Base-by-base conservation (phyloP, 2,888 invertebrate genomes). In the Dryobotodes eremita region DNA sequence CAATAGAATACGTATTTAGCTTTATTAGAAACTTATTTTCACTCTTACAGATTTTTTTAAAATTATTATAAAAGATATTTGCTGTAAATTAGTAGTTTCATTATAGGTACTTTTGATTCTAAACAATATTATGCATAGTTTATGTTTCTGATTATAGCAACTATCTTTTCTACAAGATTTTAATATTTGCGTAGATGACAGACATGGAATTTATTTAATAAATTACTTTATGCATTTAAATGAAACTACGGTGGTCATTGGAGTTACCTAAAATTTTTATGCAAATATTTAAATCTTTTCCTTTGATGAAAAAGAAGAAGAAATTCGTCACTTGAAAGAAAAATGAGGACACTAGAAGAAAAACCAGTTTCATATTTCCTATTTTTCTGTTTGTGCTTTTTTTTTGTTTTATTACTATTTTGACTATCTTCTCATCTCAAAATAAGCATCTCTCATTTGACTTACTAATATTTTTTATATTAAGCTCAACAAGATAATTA, bases 381-480 rank as follows among this genome's bases (percentile, higher is more conserved):
- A 50, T 59, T 23, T 36, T n/a, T n/a, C n/a, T n/a, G n/a, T n/a
- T n/a, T n/a, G n/a, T n/a, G n/a, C n/a, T n/a, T n/a, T n/a, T 55
- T 50, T 72, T 62, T 53, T 61, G 46, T 78, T 86, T 83, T 62
- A 64, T 70, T 78, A 78, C 70, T 84, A 78, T 84, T 73, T 31
- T 71, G 86, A 73, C 26, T 48, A 48, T 42, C 5, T 42, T 31
- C 13, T 17, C 17, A 8, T 66, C 23, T 15, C 31, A 62, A 57
- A 26, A 42, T 26, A 31, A 42, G 15, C 15, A 59, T 36, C 7
- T 36, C 2, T 20, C 0, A n/a, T 46, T 46, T 46, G 8, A 46
- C 10, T 46, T 1, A 46, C 46, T 46, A 46, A 6, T 46, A 1
- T 46, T 46, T 42, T 42, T 42, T 42, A 42, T 42, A 42, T 42